Percentiles rank a stretch among this genome's conserved stretches.
Conservation (phyloP, 30 jellyfish, hydroid and myxozoan genomes). For the Pelagia noctiluca region DNA sequence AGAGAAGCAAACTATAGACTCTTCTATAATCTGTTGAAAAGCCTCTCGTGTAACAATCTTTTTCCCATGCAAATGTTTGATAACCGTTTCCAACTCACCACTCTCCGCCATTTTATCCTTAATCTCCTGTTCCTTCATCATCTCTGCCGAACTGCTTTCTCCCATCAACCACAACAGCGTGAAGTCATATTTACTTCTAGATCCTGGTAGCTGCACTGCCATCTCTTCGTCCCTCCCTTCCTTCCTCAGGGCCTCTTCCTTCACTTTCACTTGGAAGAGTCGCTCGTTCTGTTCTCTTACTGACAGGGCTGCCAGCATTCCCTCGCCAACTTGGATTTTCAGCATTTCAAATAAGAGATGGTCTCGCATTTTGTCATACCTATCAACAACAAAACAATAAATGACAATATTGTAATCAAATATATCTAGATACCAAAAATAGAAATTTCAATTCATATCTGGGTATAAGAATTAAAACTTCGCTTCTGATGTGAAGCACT, state of each 20-base stretch:
- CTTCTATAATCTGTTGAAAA: no score
- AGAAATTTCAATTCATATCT: no score
- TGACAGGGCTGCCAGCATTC: slow-evolving; percentile 94
- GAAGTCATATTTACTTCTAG: slow-evolving; percentile 42
- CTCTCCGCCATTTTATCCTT: slow-evolving; percentile 76
- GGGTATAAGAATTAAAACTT: no score
- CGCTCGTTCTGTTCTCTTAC: slow-evolving; percentile 88
- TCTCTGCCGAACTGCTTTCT: slow-evolving; percentile 81
- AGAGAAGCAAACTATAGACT: no score
- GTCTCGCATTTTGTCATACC: slow-evolving; percentile 83
- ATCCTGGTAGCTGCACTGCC: slow-evolving; percentile 84
- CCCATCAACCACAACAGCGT: slow-evolving; percentile 76
- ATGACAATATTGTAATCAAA: no score
- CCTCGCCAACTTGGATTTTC: slow-evolving; percentile 84
- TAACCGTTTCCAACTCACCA: slow-evolving; percentile 74
- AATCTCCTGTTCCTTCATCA: slow-evolving; percentile 55
- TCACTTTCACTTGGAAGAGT: slow-evolving; percentile 71
- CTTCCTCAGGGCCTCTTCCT: slow-evolving; percentile 81
- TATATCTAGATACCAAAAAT: no score
- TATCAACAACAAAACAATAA: no score
- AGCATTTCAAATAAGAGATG: slow-evolving; percentile 86
- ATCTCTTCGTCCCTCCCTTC: slow-evolving; percentile 76
- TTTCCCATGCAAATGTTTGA: no score
- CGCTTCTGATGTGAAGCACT: no score
- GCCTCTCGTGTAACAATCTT: no score